phyloP scores from a whole-genome alignment of 2,888 invertebrate genomes.

The Pasiphila rectangulata region DNA sequence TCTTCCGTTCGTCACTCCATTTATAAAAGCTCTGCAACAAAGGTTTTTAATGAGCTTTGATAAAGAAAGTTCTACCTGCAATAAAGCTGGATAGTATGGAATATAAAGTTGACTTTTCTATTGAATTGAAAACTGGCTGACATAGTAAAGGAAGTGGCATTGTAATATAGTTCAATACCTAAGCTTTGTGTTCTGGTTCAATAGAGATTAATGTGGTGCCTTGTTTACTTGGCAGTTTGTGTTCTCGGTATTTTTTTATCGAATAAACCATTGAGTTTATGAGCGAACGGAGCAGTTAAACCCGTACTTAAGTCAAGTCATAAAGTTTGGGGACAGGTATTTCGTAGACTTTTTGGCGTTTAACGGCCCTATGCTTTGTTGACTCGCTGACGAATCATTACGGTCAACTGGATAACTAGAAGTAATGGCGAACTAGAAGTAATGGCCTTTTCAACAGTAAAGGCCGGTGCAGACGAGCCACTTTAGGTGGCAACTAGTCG shows the following conservation, averaged over 20 bases:
- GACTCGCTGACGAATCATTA: conserved; percentile 5
- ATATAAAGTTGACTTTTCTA: conserved; percentile 2
- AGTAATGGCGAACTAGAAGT: conserved; percentile 2
- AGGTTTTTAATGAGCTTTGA: conserved; percentile 65
- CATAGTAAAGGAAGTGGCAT: conserved; percentile 16
- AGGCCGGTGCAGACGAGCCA: not conserved
- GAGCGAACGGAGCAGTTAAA: conserved; percentile 4
- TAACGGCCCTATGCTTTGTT: conserved; percentile 1
- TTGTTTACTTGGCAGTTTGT: conserved; percentile 1
- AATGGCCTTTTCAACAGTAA: not conserved
- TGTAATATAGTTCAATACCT: conserved; percentile 8
- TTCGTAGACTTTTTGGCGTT: conserved; percentile 4
- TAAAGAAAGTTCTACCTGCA: conserved; percentile 21
- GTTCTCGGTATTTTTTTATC: not conserved
- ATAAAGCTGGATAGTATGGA: conserved; percentile 8
- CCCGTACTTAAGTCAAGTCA: conserved; percentile 5
- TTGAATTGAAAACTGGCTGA: conserved; percentile 30
- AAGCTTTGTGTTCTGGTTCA: not conserved
- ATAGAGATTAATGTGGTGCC: conserved; percentile 3
- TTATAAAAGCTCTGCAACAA: conserved; percentile 90
- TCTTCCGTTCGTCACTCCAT: conserved; percentile 95
- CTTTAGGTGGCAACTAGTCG: not conserved
- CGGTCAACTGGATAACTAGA: conserved; percentile 2
- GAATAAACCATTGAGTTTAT: conserved; percentile 5
- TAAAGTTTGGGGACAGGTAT: conserved; percentile 7